Evolutionary conservation across 2,888 invertebrate genomes (phyloP).

Genomic region (Arenicola marina): DNA sequence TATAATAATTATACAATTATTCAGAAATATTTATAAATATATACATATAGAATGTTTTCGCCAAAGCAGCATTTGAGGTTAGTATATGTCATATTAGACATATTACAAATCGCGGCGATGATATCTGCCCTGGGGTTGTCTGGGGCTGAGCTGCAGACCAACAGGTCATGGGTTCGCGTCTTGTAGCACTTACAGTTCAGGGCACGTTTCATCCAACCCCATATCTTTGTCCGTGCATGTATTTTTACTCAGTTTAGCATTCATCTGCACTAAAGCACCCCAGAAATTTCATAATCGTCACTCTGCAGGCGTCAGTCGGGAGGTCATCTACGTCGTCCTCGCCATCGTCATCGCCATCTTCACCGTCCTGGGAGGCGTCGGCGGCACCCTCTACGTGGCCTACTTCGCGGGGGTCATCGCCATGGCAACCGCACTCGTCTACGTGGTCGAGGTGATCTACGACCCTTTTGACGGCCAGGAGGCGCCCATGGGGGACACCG

Average conservation of each 20-base stretch:
- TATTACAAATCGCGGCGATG: too few species aligned
- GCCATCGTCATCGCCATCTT: conserved; percentile 22
- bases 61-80: too few species aligned
- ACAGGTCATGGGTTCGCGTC: too few species aligned
- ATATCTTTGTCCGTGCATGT: too few species aligned
- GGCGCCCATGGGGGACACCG: conserved; percentile 5
- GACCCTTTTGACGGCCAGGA: conserved; percentile 19
- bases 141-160: too few species aligned
- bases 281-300: neutral
- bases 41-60: neutral
- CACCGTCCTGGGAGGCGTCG: conserved; percentile 32
- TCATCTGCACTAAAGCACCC: too few species aligned
- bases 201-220: too few species aligned
- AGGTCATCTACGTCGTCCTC: conserved; percentile 25
- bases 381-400: conserved; percentile 32
- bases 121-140: too few species aligned
- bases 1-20: neutral
- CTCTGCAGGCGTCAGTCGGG: conserved; percentile 20
- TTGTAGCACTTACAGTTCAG: too few species aligned
- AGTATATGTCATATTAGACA: too few species aligned
- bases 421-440: conserved; percentile 21
- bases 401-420: conserved; percentile 25
- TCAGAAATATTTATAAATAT: neutral
- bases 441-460: conserved; percentile 23
- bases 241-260: too few species aligned